Evolutionary conservation across 1,140 invertebrate genomes (phyloP).

Genomic region (Trachymyrmex cornetzi): DNA sequence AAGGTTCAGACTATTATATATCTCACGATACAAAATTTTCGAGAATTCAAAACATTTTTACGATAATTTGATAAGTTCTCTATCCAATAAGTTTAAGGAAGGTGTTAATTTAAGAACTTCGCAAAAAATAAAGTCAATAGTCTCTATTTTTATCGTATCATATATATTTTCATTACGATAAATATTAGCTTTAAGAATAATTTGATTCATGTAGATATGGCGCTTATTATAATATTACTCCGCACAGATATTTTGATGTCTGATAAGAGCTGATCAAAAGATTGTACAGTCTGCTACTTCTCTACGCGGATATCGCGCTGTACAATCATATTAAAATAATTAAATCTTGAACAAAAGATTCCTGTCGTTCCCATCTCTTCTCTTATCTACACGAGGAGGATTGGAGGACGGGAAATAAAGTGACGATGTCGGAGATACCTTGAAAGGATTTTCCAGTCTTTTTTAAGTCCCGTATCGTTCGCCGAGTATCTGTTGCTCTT

Average conservation of each 20-base stretch:
- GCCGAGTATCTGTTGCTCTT: conserved; percentile 71
- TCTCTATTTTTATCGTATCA: background rate
- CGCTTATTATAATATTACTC: background rate
- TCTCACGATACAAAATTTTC: conserved; percentile 8
- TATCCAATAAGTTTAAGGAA: background rate
- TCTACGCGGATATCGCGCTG: conserved; percentile 17
- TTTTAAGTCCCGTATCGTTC: conserved; percentile 11
- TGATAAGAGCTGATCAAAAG: conserved; percentile 1
- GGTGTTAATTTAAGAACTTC: background rate
- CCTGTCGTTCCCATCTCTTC: background rate
- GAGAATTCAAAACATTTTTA: background rate
- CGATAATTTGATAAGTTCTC: background rate
- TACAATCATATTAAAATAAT: conserved; percentile 53
- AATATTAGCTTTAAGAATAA: background rate
- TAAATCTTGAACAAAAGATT: conserved; percentile 13
- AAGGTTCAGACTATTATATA: background rate
- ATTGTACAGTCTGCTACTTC: conserved; percentile 32
- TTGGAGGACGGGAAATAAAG: conserved; percentile 37
- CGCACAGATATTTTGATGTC: background rate
- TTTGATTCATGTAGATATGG: background rate
- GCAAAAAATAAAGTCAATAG: conserved; percentile 28
- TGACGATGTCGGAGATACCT: conserved; percentile 21
- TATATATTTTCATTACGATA: background rate
- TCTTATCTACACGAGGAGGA: background rate
- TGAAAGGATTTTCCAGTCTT: conserved; percentile 31